Conservation (phyloP, 2,113 vertebrate genomes). For the Morone saxatilis region DNA sequence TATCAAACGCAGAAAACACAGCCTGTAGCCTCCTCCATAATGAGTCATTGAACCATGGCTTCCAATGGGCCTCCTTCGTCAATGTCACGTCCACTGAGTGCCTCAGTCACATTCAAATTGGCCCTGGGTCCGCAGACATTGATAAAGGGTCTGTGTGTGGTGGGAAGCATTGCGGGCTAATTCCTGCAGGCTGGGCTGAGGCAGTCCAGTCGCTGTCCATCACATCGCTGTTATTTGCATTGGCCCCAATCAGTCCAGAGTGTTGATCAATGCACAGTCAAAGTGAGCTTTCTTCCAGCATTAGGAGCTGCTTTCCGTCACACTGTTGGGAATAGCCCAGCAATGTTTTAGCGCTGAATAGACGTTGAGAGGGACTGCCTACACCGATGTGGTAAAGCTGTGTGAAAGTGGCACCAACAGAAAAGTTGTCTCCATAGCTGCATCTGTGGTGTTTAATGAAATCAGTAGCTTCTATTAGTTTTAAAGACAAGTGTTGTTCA, state of each 20-base stretch:
- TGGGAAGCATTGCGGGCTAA: conserved; percentile 48
- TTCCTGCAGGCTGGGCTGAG: conserved; percentile 57
- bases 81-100: conserved; percentile 78
- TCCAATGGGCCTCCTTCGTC: conserved; percentile 74
- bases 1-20: conserved; percentile 72
- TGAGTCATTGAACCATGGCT: conserved; percentile 78
- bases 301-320: conserved; percentile 71
- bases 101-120: conserved; percentile 75
- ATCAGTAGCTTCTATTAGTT: background rate
- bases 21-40: conserved; percentile 68
- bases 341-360: conserved; percentile 15
- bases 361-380: background rate
- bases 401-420: background rate
- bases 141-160: conserved; percentile 69
- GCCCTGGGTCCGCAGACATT: conserved; percentile 72
- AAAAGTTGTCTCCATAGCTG: background rate
- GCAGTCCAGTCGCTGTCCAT: conserved; percentile 66
- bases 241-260: conserved; percentile 67
- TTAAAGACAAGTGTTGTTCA: background rate
- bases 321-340: conserved; percentile 2
- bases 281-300: conserved; percentile 72
- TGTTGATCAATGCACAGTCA: conserved; percentile 77
- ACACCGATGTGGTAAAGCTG: background rate
- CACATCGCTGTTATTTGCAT: conserved; percentile 72
- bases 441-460: background rate